Evolutionary conservation across 2,888 invertebrate species (phyloP), one percentile per base, ranked within the genome.

Genomic region (Malthinus flaveolus): DNA sequence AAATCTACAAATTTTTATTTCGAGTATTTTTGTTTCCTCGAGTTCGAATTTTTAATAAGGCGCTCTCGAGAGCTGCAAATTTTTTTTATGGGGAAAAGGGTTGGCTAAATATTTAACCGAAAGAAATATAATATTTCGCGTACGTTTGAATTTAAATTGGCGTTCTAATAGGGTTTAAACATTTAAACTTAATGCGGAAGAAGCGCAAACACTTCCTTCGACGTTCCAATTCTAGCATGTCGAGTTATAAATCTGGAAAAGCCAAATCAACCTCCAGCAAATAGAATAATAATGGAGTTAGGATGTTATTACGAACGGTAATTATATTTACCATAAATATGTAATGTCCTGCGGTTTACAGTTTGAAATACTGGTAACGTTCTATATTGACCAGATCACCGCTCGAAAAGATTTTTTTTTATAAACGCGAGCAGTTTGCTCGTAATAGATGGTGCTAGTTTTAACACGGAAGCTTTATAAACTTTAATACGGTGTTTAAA

Each of bases 251-350:
- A 51, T 46, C 45, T 45, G 45, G 52, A 52, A 52, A 45, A 52
- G 45, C 45, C 45, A 45, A 52, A 52, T 52, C 52, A 52, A 52
- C 52, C 52, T 45, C 49, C 54, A 58, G 61, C 57, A 61, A 58
- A 61, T 61, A 55, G 61, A 54, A 51, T 48, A 50, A 54, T 61
- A 61, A 61, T 58, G 48, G 48, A 49, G 53, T 61, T 61, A 58
- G 58, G 55, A 55, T 50, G 61, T 54, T 48, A 58, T 58, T 58
- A 57, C 53, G 53, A 48, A 42, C 15, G 46, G 58, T 58, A 61
- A 61, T 61, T 57, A 57, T 49, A 54, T 58, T 49, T 48, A 47
- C 39, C 45, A 39, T 61, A 47, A 58, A 55, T 61, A 61, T 61
- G 57, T 44, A 48, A 39, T 53, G 34, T 36, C 32, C 39, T 54